These are phyloP conservation scores for Atherinomorus stipes DNA, from an alignment of 2,113 vertebrate genomes.

Conservation along the genomic window DNA sequence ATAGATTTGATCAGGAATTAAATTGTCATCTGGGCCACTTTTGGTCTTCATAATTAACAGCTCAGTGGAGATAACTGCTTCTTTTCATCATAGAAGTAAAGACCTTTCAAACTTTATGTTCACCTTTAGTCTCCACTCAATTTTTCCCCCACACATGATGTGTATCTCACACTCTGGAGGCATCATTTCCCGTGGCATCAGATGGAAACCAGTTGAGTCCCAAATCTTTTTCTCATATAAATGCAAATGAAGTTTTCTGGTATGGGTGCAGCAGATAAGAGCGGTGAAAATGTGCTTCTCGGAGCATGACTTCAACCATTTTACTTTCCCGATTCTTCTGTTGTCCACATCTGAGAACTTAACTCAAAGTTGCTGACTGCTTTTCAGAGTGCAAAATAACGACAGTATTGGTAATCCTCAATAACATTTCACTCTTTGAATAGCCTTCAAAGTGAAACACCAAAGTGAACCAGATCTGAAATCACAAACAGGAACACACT, in stretches of 20 bases:
- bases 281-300: constrained; percentile 4
- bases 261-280: constrained; percentile 40
- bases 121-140: not conserved
- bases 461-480: constrained; percentile 7
- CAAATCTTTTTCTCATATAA: constrained; percentile 60
- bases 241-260: constrained; percentile 64
- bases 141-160: not conserved
- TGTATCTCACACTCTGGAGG: not conserved
- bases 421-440: not conserved
- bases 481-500: constrained; percentile 15
- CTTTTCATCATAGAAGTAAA: not conserved
- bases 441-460: constrained; percentile 42
- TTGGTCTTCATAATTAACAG: not conserved
- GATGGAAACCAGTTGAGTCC: constrained; percentile 6
- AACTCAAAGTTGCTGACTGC: constrained; percentile 16
- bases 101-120: constrained; percentile 18
- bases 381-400: constrained; percentile 49
- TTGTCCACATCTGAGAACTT: constrained; percentile 28
- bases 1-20: not conserved
- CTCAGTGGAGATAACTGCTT: not conserved
- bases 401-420: not conserved
- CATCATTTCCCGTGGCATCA: constrained; percentile 16
- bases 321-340: constrained; percentile 37
- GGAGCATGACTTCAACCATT: constrained; percentile 26
- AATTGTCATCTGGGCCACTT: too few species aligned